Percentiles rank a stretch among this genome's conserved stretches.
Conservation (phyloP, 2,797 vertebrate genomes). For the Enteromius viviparus region DNA sequence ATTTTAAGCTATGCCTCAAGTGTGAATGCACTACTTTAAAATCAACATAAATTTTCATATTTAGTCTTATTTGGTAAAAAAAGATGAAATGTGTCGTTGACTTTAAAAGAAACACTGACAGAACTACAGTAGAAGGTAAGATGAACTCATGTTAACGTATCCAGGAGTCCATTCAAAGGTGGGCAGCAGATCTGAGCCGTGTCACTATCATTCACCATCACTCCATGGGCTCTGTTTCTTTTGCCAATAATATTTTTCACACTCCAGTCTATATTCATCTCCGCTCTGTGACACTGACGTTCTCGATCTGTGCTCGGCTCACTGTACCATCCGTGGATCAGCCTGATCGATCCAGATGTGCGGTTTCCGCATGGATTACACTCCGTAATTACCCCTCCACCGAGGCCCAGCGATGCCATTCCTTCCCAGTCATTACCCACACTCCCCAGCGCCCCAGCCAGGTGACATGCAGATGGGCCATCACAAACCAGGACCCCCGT, state of each 20-base stretch:
- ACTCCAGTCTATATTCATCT: conserved; percentile 9
- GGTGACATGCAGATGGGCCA: conserved; percentile 84
- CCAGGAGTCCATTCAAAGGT: neutral
- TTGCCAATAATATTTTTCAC: neutral
- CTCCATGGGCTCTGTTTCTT: neutral
- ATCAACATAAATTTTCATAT: too few species aligned
- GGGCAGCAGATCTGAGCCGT: neutral
- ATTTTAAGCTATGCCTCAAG: neutral
- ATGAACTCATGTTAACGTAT: neutral
- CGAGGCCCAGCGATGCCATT: conserved; percentile 77
- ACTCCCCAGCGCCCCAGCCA: conserved; percentile 77
- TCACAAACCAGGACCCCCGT: conserved; percentile 66
- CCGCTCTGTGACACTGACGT: neutral
- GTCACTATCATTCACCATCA: neutral
- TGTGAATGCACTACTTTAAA: neutral
- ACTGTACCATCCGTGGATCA: conserved; percentile 56
- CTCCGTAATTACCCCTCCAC: conserved; percentile 82
- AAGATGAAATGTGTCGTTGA: too few species aligned
- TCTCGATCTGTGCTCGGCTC: conserved; percentile 47
- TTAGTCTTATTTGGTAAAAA: neutral
- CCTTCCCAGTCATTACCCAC: conserved; percentile 84
- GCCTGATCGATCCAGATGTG: conserved; percentile 82
- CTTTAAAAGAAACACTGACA: neutral
- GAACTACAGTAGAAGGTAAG: neutral
- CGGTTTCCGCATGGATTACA: conserved; percentile 85